Conservation (phyloP, 1,140 invertebrate genomes). For the Tachypleus tridentatus region DNA sequence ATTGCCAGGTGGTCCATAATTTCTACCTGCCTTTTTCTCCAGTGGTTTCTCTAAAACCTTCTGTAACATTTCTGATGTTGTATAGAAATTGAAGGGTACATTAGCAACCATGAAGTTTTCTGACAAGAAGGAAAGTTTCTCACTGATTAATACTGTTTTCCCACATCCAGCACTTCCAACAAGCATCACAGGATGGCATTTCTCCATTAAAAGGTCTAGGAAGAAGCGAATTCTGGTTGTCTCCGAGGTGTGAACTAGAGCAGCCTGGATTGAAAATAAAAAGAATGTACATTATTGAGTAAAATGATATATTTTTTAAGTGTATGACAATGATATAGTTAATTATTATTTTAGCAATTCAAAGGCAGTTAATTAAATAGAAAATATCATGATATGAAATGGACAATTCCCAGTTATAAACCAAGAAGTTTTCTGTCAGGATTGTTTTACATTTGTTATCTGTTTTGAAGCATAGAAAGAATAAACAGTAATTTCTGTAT, state of each 20-base stretch:
- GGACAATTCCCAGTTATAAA: too few species aligned
- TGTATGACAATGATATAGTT: too few species aligned
- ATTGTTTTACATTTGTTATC: too few species aligned
- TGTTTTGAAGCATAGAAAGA: too few species aligned
- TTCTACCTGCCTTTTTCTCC: slow-evolving; percentile 92
- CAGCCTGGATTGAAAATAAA: slow-evolving; percentile 43
- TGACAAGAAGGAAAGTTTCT: slow-evolving; percentile 64
- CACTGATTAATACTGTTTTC: slow-evolving; percentile 74
- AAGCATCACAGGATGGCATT: slow-evolving; percentile 81
- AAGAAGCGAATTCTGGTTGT: slow-evolving; percentile 81
- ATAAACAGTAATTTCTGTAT: too few species aligned
- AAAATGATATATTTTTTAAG: too few species aligned
- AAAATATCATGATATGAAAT: too few species aligned
- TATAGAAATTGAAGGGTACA: slow-evolving; percentile 94
- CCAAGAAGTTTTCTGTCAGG: too few species aligned
- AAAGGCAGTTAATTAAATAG: too few species aligned
- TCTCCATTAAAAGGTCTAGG: slow-evolving; percentile 74
- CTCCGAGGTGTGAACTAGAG: slow-evolving; percentile 85
- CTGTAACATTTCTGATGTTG: slow-evolving; percentile 90
- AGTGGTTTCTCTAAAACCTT: slow-evolving; percentile 88
- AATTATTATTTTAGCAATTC: too few species aligned
- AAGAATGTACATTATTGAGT: too few species aligned
- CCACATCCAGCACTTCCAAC: slow-evolving; percentile 83
- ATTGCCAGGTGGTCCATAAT: slow-evolving; percentile 87
- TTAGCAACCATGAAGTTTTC: slow-evolving; percentile 82